phyloP scores from a whole-genome alignment of 1,140 invertebrate genomes.

The Nomia melanderi region DNA sequence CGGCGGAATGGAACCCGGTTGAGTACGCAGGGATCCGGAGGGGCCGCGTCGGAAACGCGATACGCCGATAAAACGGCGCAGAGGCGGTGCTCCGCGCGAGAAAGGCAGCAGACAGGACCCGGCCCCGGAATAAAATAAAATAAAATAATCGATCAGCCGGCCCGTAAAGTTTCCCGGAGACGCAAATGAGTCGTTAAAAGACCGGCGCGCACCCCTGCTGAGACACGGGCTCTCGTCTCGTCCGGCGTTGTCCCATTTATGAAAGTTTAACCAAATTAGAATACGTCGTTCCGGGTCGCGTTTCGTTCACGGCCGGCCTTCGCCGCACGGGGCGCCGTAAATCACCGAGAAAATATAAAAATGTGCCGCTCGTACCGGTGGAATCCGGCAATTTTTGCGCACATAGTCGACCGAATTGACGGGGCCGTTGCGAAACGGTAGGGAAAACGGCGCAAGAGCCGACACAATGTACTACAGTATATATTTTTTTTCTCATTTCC shows the following conservation, averaged over 20 bases:
- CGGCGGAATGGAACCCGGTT: constrained; percentile 23
- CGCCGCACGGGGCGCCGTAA: constrained; percentile 20
- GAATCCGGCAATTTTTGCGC: neutral
- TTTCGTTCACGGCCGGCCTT: constrained; percentile 33
- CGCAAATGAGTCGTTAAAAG: constrained; percentile 74
- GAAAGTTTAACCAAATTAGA: constrained; percentile 69
- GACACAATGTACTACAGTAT: too few species aligned
- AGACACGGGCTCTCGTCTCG: constrained; percentile 31
- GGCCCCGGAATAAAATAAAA: constrained; percentile 65
- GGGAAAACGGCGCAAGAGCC: neutral
- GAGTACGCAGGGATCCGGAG: constrained; percentile 42
- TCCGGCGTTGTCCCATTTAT: constrained; percentile 55
- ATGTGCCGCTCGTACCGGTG: constrained; percentile 1
- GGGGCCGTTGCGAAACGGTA: neutral
- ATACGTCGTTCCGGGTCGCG: constrained; percentile 54
- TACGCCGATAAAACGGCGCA: constrained; percentile 64
- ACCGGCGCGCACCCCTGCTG: constrained; percentile 64
- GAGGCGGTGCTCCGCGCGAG: constrained; percentile 16
- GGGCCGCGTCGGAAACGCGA: constrained; percentile 56
- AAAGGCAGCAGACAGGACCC: constrained; percentile 17
- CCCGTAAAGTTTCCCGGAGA: constrained; percentile 63
- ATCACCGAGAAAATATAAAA: constrained; percentile 49
- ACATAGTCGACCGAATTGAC: neutral
- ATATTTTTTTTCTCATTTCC: too few species aligned
- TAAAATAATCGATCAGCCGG: constrained; percentile 70